Percentiles rank a stretch among this genome's conserved stretches.
Conservation (phyloP, 1,140 invertebrate genomes). For the Leptestheria dahalacensis region DNA sequence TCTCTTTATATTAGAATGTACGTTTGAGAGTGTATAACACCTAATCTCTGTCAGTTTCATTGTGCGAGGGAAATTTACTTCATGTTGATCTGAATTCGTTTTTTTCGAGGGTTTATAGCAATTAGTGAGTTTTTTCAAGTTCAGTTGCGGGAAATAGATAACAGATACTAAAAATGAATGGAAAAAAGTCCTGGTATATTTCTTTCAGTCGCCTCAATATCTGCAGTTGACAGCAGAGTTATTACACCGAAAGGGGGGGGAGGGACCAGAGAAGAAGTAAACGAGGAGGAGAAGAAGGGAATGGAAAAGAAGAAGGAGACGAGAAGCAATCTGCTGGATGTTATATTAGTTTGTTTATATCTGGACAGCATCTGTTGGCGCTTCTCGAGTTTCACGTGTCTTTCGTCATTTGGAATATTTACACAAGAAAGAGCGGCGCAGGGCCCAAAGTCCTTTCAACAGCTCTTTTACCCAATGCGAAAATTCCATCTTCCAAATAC, state of each 20-base stretch:
- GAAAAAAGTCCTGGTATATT: too few relatives aligned
- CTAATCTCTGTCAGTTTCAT: too few relatives aligned
- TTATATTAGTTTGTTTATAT: constrained; percentile 4
- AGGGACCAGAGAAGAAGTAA: background rate
- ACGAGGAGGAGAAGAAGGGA: constrained; percentile 16
- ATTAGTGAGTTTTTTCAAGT: too few relatives aligned
- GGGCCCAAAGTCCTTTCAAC: background rate
- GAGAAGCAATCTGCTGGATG: constrained; percentile 5
- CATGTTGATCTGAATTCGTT: too few relatives aligned
- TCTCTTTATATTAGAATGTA: too few relatives aligned
- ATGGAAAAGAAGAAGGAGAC: constrained; percentile 17
- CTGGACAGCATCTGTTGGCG: background rate
- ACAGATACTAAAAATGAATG: too few relatives aligned
- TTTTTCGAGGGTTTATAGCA: too few relatives aligned
- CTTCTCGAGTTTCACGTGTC: background rate
- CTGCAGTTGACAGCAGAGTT: too few relatives aligned
- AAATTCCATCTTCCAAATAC: background rate
- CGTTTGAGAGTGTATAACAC: too few relatives aligned
- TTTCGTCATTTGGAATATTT: background rate
- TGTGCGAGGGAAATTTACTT: too few relatives aligned
- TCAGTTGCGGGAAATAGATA: too few relatives aligned
- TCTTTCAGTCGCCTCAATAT: too few relatives aligned
- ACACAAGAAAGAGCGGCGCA: background rate
- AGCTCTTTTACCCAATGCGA: background rate
- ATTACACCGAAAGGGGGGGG: background rate